phyloP scores from a whole-genome alignment of 1,140 invertebrate genomes.

The Drosophila ambigua region DNA sequence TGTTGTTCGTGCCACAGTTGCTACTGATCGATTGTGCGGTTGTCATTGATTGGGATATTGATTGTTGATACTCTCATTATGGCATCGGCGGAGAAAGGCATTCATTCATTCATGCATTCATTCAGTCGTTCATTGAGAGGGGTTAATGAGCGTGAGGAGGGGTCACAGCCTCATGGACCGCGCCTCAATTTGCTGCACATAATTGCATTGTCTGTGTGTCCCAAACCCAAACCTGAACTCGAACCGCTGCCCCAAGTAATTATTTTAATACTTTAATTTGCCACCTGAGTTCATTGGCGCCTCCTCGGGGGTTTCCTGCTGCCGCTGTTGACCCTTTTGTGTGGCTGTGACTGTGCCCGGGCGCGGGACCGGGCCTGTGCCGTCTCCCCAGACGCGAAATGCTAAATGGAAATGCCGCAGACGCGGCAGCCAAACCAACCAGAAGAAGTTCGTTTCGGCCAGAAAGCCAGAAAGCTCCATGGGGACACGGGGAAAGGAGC shows the following conservation, averaged over 20 bases:
- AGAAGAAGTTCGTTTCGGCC: conserved; percentile 59
- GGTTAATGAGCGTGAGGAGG: background rate
- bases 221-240: background rate
- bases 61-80: conserved; percentile 63
- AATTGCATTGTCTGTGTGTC: conserved; percentile 69
- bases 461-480: conserved; percentile 30
- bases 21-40: conserved; percentile 73
- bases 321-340: conserved; percentile 35
- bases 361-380: background rate
- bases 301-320: conserved; percentile 11
- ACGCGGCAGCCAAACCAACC: conserved; percentile 51
- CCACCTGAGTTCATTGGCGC: conserved; percentile 74
- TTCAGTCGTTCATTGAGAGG: background rate
- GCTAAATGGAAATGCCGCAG: conserved; percentile 63
- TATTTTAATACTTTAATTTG: conserved; percentile 78
- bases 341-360: conserved; percentile 10
- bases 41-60: conserved; percentile 51
- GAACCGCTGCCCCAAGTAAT: conserved; percentile 37
- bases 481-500: background rate
- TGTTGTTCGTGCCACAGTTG: conserved; percentile 14
- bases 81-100: background rate
- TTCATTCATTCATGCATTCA: too few relatives aligned
- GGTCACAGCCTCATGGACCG: conserved; percentile 2
- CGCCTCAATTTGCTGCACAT: conserved; percentile 66
- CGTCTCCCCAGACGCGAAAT: conserved; percentile 40